Base-by-base conservation (phyloP, 2,888 invertebrate genomes). In the Euzetes globulus region DNA sequence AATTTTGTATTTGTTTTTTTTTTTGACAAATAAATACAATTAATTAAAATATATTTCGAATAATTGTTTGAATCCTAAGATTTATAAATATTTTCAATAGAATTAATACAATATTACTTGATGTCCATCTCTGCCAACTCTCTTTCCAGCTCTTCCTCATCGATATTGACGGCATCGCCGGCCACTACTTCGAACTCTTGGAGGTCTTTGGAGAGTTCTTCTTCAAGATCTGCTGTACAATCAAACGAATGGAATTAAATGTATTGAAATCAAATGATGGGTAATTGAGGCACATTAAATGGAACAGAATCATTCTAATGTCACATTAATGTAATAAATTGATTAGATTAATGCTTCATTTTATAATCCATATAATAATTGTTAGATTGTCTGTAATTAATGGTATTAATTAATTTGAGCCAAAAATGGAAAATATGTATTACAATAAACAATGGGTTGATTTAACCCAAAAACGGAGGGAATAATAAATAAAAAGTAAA, bases 111-210 rank as follows among this genome's bases (percentile, higher is more conserved):
- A n/a, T n/a, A 65, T 76, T 74, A 74, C 47, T 72, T 77, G 13
- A 72, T 47, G 25, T 74, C 74, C 78, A 90, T 85, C 78, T 89
- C 87, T 78, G 89, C 87, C 80, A 89, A 88, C 80, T 89, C 89
- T 77, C 88, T 87, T 82, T 89, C 89, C 87, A 89, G 87, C 78
- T 88, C 87, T 11, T 80, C 81, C 76, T 83, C 83, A 71, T 82
- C 81, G 17, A 80, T 86, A 55, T 79, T 80, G 63, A 80, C 81
- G 60, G 75, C 78, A 68, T 79, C 80, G 37, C 78, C 80, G 50
- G 84, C 84, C 60, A 95, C 92, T 79, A 95, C 91, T 84, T 96
- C 95, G 84, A 92, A 96, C 83, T 95, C 94, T 83, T 93, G 92
- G 79, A 96, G 87, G 85, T 96, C 95, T 71, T 93, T 93, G 82